phyloP scores from a whole-genome alignment of 2,113 vertebrate genomes.

The Dipodomys ordii region DNA sequence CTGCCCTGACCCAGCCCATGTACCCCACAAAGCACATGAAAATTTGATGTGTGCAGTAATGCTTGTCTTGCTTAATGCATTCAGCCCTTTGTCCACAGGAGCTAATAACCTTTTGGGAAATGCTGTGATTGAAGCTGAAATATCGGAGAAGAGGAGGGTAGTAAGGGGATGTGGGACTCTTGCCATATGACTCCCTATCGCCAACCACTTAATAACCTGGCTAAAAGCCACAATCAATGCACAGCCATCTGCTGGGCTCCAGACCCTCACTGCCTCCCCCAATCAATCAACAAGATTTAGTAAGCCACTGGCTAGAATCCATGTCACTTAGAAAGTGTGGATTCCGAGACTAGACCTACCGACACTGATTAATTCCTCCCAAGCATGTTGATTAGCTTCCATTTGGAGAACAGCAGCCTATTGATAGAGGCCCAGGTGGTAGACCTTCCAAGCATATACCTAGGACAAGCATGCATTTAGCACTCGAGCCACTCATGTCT shows the following conservation, averaged over 20 bases:
- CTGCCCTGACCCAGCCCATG: not conserved
- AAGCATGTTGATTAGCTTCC: constrained; percentile 71
- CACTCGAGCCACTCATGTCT: not conserved
- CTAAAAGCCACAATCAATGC: constrained; percentile 77
- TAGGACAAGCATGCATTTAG: not conserved
- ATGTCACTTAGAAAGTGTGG: constrained; percentile 72
- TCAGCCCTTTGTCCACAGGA: constrained; percentile 40
- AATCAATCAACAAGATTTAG: constrained; percentile 77
- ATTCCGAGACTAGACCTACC: constrained; percentile 48
- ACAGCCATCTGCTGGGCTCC: constrained; percentile 55
- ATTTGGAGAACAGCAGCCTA: constrained; percentile 53
- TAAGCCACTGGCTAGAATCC: constrained; percentile 66
- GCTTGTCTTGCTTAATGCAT: constrained; percentile 54
- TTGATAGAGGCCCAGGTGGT: constrained; percentile 50
- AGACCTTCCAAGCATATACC: constrained; percentile 36
- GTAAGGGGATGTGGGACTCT: constrained; percentile 23
- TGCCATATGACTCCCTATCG: constrained; percentile 60
- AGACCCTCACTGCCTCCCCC: constrained; percentile 51
- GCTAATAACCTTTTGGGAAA: constrained; percentile 73
- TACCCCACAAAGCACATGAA: not conserved
- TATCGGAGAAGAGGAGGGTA: not conserved
- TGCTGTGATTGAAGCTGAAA: constrained; percentile 69
- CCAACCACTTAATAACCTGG: constrained; percentile 78
- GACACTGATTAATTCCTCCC: constrained; percentile 68
- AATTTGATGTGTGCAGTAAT: constrained; percentile 60